Evolutionary conservation across 53 echinoderm and acorn worm genomes (phyloP), one percentile per base, ranked within the genome.

Genomic region (Holothuria leucospilota): DNA sequence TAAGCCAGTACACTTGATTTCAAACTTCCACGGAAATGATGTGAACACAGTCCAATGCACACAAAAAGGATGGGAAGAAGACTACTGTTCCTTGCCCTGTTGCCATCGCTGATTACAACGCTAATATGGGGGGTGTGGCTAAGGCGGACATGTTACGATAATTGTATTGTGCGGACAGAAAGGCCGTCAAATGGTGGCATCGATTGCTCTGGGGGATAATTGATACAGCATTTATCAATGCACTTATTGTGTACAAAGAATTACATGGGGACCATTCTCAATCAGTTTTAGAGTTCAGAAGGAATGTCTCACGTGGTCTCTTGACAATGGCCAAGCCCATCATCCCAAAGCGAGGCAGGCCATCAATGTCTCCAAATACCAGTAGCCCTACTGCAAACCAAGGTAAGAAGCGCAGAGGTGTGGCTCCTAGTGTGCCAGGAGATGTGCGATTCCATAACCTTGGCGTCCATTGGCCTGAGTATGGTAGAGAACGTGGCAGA

Each of bases 11-110:
- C 18, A 24, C n/a, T 46, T 73, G 24, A 86, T 86, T 53, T 86
- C 86, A 25, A 86, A 86, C 63, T 86, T 66, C 38, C 86, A 86
- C 75, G 75, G 86, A 29, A 61, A n/a, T 38, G 63, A 86, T 24
- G 67, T 29, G 68, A 86, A 23, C 67, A 24, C 73, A 21, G 86
- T 86, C 16, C 30, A 86, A 60, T 38, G 62, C 41, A 52, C 71
- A 27, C 86, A n/a, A 28, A 73, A 86, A 86, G 74, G 62, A 85
- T 34, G 85, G 85, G 15, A 49, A 62, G 23, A 85, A 85, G 71
- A 85, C 62, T 39, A 71, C 38, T 10, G 71, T 41, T 20, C 51
- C 26, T 38, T 85, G 71, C 62, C 71, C 85, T 6, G 46, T 63
- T 51, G 69, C 69, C 14, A 40, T 71, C 29, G 86, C 86, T 38